Base-by-base conservation (phyloP, 2,888 invertebrate species). In the Tuta absoluta region DNA sequence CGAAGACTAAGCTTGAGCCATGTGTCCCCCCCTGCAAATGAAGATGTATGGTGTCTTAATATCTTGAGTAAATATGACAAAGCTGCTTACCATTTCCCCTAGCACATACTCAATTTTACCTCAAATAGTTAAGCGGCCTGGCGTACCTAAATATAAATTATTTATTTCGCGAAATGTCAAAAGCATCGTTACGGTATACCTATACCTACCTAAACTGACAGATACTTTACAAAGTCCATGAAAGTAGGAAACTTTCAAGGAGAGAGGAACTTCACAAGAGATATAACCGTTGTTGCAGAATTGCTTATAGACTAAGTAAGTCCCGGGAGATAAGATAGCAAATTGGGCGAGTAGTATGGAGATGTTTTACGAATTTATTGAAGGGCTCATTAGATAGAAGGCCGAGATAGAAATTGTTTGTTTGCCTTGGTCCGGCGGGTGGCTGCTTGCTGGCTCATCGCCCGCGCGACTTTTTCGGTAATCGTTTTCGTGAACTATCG, bases 1-100 rank as follows among this genome's bases (percentile, higher is more conserved):
- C 17, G 19, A 21, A 17, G 37, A n/a, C 19, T 17, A 3, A 7
- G 37, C 14, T n/a, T 53, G 21, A 60, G 23, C 28, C 57, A 37
- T 59, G 51, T 33, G 62, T 21, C 57, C 41, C n/a, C 37, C 59
- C 45, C 49, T 61, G 60, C 60, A 61, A 61, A 61, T 61, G 48
- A 61, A 61, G 59, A 59, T 24, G 41, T 59, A 59, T 59, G 41
- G 23, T 14, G 41, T 41, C 59, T 21, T 38, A 59, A 59, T 59
- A 41, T 21, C 21, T 19, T 41, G 45, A 21, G 59, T 12, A 23
- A 23, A 51, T 28, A 21, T 53, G 53, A 7, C 24, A 21, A 3
- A 3, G 45, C 21, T 23, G 23, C 21, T 19, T 51, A 0, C 51
- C 23, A 2, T 19, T 7, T 11, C 17, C 23, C 23, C 1, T 19